Percentiles rank a stretch among this genome's conserved stretches.
Evolutionary conservation across 2,113 vertebrate species (phyloP).

Genomic region (Nansenia antarctica): DNA sequence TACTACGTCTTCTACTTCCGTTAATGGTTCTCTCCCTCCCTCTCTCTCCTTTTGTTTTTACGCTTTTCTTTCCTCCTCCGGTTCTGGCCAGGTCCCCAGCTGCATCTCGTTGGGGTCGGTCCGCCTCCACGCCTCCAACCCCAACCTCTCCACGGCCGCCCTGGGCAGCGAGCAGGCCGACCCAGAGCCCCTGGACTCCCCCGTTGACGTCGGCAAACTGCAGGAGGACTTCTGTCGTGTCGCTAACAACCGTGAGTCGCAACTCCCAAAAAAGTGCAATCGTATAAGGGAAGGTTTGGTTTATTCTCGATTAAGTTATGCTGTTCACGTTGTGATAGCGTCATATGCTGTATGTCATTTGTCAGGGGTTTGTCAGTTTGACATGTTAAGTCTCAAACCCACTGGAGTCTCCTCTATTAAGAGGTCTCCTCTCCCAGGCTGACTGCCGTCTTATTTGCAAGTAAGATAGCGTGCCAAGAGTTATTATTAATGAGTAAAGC

Average conservation of each 20-base stretch:
- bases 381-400: too few species aligned
- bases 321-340: too few species aligned
- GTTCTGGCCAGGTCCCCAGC: conserved; percentile 70
- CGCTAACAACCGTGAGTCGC: conserved; percentile 88
- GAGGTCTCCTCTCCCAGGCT: background rate
- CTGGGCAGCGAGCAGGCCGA: conserved; percentile 85
- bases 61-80: background rate
- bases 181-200: conserved; percentile 81
- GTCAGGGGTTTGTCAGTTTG: too few species aligned
- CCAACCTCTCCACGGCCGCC: conserved; percentile 91
- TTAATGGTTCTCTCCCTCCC: background rate
- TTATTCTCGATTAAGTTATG: too few species aligned
- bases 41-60: background rate
- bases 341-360: too few species aligned
- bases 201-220: conserved; percentile 90
- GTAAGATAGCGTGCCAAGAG: conserved; percentile 5
- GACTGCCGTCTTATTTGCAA: conserved; percentile 30
- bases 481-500: conserved; percentile 7
- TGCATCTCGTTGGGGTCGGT: conserved; percentile 82
- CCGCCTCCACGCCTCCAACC: conserved; percentile 95
- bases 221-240: conserved; percentile 94
- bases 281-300: too few species aligned
- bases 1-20: background rate
- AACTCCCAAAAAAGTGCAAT: too few species aligned
- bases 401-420: too few species aligned